Evolutionary conservation across 2,888 invertebrate species (phyloP), one percentile per base, ranked within the genome.

Genomic region (Pollenia griseotomentosa): DNA sequence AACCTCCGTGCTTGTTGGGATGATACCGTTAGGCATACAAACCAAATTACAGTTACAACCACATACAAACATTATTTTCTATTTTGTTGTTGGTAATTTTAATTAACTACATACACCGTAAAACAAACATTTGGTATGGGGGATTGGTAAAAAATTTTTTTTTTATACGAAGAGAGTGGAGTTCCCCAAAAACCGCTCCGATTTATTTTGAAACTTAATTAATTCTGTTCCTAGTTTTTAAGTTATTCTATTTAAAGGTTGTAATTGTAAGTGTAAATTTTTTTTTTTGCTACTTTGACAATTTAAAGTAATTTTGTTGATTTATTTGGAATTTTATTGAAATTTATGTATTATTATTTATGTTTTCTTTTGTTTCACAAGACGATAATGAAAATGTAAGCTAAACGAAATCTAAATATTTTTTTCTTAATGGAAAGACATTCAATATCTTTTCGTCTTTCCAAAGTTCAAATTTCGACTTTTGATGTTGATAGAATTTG

Each of bases 171-270:
- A 33, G 6, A 33, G 33, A 33, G 33, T 59, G 33, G 3, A 59
- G 12, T 12, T 59, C 6, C 6, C 6, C 14, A 59, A 44, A 57
- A 71, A 2, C 61, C 53, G 23, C 23, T 61, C 48, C 10, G 46
- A 46, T 63, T 51, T 81, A 53, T 73, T 78, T 78, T 70, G 88
- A 90, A 91, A 90, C 89, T 91, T 91, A 91, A 91, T 91, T 91
- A 91, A 91, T 90, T 91, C 90, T 88, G 90, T 88, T 33, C 33
- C 33, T 33, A 33, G 33, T 33, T 33, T 33, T 33, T 33, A 33
- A 33, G 33, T 33, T 33, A 33, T 33, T 33, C 6, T 33, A 6
- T 33, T 33, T 74, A 89, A 48, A 55, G 71, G 4, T 68, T 71
- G 19, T 71, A 42, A 14, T 65, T 63, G 51, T n/a, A 51, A 16